Evolutionary conservation across 2,888 invertebrate genomes (phyloP), one percentile per base, ranked within the genome.

Genomic region (Euphydryas editha): DNA sequence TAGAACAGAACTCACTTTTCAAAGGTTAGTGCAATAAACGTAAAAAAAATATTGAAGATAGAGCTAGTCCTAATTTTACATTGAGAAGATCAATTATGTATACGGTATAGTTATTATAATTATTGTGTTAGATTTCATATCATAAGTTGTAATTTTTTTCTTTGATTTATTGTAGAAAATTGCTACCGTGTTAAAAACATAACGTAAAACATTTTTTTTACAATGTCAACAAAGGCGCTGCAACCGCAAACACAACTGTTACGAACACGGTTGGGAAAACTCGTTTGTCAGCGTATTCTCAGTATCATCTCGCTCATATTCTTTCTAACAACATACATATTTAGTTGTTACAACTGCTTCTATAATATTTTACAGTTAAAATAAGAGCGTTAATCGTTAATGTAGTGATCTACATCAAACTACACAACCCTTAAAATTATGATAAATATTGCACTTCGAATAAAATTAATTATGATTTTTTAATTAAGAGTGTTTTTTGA

Each of bases 231-330:
- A 56, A 18, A 51, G 44, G 44, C 37, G 18, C 49, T 37, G 15
- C 49, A 61, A 68, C 67, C 63, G 51, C 63, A 59, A 60, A 42
- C 62, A 62, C 60, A 57, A 60, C 51, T 60, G 56, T 55, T 57
- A 49, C 44, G 44, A 51, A 51, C 42, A 24, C 15, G 17, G 44
- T 24, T 46, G 21, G 60, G 57, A 56, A 49, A 57, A 60, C 39
- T 68, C 21, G 64, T 64, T 67, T 67, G 24, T 51, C 47, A 21
- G n/a, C 54, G 36, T 36, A 18, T 47, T 36, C 59, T 17, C 54
- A n/a, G 46, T 58, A 30, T 60, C 18, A 60, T 30, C 44, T 62
- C 55, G 47, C 49, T 63, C 42, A 42, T 63, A 39, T 58, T n/a
- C 47, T 37, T 24, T 47, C 21, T 30, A 57, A 57, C 39, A 49